These are phyloP conservation scores for Rhincodon typus DNA, from an alignment of 2,797 vertebrate species.

Conservation along the genomic window DNA sequence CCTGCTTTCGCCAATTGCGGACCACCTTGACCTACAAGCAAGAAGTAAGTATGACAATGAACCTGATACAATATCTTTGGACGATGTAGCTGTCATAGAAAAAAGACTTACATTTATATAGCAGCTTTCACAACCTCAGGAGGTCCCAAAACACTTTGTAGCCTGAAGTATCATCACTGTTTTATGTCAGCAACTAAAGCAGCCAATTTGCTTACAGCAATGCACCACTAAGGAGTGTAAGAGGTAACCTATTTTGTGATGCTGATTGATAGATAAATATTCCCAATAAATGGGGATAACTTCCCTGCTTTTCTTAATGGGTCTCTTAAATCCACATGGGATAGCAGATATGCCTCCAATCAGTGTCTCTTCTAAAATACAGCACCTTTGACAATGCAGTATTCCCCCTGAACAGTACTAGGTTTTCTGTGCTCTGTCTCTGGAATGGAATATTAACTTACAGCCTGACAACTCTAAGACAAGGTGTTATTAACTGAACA, in stretches of 20 bases:
- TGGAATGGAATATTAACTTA: background rate
- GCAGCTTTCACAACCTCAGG: background rate
- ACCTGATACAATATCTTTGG: background rate
- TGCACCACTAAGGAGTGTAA: background rate
- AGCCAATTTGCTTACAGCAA: background rate
- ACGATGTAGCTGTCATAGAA: background rate
- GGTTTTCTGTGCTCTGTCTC: background rate
- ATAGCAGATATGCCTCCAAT: background rate
- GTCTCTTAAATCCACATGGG: background rate
- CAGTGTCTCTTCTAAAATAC: background rate
- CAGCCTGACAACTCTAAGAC: background rate
- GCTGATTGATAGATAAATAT: background rate
- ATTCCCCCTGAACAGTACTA: background rate
- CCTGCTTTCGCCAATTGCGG: background rate
- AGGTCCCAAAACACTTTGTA: background rate
- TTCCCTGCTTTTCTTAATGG: background rate
- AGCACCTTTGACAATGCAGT: background rate
- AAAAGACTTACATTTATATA: background rate
- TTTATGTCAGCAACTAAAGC: background rate
- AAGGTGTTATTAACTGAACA: background rate
- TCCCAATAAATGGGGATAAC: background rate
- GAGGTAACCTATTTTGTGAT: background rate
- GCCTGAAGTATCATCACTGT: background rate
- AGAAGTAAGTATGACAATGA: background rate
- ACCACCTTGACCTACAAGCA: background rate